Evolutionary conservation across 1,140 invertebrate species (phyloP), one percentile per base, ranked within the genome.

Genomic region (Megathymus violae): DNA sequence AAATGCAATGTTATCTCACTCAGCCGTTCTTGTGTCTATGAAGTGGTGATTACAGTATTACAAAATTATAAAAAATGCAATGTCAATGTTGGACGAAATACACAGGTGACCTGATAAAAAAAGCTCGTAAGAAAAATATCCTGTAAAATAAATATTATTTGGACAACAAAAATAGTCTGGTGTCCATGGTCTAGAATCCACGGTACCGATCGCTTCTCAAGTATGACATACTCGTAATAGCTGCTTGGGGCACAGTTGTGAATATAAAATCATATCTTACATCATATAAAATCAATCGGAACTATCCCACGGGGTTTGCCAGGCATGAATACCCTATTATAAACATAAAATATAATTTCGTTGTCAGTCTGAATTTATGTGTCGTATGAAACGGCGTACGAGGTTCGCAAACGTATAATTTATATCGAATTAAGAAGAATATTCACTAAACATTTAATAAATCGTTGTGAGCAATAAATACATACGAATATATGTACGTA

Each of bases 321-420:
- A 54, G 14, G 1, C 34, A 19, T 4, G 41, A 11, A 10, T 44
- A 46, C 54, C 54, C 54, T 63, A 66, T 77, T 65, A 76, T 80
- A 80, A 80, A 80, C 71, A 78, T 77, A 79, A 78, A 85, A 82
- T 80, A 85, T 82, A 85, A 85, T 85, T 85, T 85, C 67, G 64
- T 70, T 71, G 80, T 85, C 82, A 82, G 74, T 62, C 63, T 64
- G 71, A 78, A 74, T 76, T 82, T 82, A 82, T 78, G 78, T 80
- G 80, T 82, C 70, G 76, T 72, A 71, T 73, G 60, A 50, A 74
- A 62, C 52, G 59, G 60, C 59, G 68, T 62, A 59, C 63, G 41
- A 58, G 44, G 41, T 58, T 46, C 52, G 52, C 52, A 56, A 80
- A 74, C 67, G 61, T 84, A 68, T 82, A 82, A 84, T 84, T 77